Conservation (phyloP, 2,888 invertebrate species). For the Pantelozetes paolii region DNA sequence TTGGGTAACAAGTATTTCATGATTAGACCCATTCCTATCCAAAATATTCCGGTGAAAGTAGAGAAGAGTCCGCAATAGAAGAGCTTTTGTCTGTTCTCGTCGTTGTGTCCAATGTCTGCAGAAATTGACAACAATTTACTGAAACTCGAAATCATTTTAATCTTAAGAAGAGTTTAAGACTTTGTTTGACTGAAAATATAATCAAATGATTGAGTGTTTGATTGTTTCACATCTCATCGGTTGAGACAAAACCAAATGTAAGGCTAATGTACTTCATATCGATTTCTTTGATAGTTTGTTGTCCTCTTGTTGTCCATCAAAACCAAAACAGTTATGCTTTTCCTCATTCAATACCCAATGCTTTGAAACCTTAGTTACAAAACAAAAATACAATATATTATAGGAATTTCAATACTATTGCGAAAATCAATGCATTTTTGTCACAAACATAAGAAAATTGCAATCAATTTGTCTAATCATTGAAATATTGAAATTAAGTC, state of each 20-base stretch:
- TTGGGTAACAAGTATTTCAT: constrained; percentile 15
- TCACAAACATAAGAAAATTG: too few relatives aligned
- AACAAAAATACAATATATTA: constrained; percentile 9
- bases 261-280: constrained; percentile 32
- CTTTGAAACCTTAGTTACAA: constrained; percentile 30
- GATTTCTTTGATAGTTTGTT: constrained; percentile 26
- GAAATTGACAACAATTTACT: neutral
- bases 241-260: too few relatives aligned
- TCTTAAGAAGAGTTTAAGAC: too few relatives aligned
- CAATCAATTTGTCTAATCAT: too few relatives aligned
- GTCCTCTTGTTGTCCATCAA: neutral
- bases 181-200: too few relatives aligned
- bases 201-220: too few relatives aligned
- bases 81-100: constrained; percentile 26
- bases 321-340: constrained; percentile 4
- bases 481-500: too few relatives aligned
- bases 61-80: constrained; percentile 34
- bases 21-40: constrained; percentile 23
- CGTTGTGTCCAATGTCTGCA: neutral
- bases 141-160: constrained; percentile 8
- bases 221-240: too few relatives aligned
- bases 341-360: constrained; percentile 5
- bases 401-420: too few relatives aligned
- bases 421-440: too few relatives aligned
- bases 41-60: constrained; percentile 15